A percentile compares a stretch with the other conserved stretches of the same genome.
These are phyloP conservation scores for Pterocles gutturalis DNA, from an alignment of 2,113 vertebrate species.

Conservation along the genomic window DNA sequence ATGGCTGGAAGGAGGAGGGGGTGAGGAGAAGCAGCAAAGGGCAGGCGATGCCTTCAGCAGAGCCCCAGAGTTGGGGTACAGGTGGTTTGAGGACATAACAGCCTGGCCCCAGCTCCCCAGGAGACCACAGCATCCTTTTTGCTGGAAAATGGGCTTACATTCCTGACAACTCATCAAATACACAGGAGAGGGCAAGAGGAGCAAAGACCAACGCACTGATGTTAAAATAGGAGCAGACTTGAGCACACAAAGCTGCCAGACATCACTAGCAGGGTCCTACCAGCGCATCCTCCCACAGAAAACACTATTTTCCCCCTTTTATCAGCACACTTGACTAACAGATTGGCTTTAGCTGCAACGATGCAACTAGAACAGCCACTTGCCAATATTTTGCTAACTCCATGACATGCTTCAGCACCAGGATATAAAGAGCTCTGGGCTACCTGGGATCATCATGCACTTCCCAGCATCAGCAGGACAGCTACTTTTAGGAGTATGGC, in stretches of 20 bases:
- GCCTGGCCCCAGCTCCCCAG: neutral
- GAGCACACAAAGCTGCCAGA: neutral
- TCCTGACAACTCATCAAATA: neutral
- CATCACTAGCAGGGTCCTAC: neutral
- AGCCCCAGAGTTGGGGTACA: neutral
- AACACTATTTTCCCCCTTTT: neutral
- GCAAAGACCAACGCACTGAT: rapidly evolving
- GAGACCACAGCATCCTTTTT: neutral
- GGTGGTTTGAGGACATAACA: neutral
- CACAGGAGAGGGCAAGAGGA: neutral
- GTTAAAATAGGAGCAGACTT: neutral
- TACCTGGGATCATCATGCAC: rapidly evolving
- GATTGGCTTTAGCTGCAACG: too few species aligned
- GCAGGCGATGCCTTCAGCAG: neutral
- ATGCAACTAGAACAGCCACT: neutral
- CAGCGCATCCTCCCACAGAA: neutral
- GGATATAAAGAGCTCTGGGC: neutral
- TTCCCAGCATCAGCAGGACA: neutral
- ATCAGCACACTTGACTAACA: neutral
- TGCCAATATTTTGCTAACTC: neutral
- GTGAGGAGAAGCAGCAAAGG: neutral
- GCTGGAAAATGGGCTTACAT: rapidly evolving
- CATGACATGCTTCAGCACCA: neutral
- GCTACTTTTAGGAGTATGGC: neutral
- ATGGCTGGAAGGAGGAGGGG: conserved; percentile 20